Evolutionary conservation across 2,113 vertebrate genomes (phyloP).

Genomic region (Colius striatus): DNA sequence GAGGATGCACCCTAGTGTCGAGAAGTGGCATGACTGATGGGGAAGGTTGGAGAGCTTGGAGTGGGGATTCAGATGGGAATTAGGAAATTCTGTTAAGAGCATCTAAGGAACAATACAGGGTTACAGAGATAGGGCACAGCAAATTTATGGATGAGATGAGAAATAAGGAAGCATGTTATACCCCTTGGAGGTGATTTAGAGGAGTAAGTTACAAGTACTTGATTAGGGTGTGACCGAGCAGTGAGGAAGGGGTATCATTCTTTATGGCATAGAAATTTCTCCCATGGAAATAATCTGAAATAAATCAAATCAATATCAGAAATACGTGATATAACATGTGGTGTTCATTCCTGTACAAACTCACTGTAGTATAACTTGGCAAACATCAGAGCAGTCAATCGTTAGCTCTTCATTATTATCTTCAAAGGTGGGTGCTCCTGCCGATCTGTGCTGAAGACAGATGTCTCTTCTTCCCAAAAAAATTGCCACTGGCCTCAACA

Average conservation of each 20-base stretch:
- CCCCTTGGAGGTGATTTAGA: not conserved
- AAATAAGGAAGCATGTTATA: accelerated
- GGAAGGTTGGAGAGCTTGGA: accelerated
- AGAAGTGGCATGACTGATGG: not conserved
- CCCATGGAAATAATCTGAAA: not conserved
- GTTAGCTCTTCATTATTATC: not conserved
- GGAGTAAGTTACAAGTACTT: not conserved
- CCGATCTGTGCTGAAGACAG: not conserved
- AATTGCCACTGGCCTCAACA: not conserved
- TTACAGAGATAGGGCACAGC: not conserved
- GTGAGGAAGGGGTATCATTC: not conserved
- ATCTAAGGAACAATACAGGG: not conserved
- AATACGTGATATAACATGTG: not conserved
- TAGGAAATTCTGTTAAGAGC: no score
- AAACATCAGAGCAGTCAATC: not conserved
- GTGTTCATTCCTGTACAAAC: not conserved
- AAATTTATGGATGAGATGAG: accelerated
- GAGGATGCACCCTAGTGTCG: not conserved
- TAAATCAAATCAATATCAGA: not conserved
- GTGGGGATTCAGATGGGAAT: accelerated
- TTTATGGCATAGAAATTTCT: not conserved
- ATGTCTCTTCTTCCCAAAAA: not conserved
- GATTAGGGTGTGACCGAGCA: not conserved
- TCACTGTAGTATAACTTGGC: not conserved
- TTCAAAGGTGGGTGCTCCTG: not conserved